Percentiles rank a stretch among this genome's conserved stretches.
phyloP scores from a whole-genome alignment of 2,113 vertebrate species.

The Scolopax mira region DNA sequence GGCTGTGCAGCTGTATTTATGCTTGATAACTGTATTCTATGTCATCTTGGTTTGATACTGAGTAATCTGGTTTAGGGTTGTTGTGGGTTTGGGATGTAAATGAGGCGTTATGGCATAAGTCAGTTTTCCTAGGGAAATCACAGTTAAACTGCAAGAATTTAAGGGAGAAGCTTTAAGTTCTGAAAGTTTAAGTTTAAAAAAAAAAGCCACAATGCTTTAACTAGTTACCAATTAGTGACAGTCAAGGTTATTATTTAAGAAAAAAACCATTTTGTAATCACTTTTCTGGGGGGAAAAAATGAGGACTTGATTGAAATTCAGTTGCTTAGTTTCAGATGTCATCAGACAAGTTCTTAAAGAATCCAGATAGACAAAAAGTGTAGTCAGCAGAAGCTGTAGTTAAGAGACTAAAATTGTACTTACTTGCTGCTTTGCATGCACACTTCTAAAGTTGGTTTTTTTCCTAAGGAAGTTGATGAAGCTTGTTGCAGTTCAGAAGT shows the following conservation, averaged over 20 bases:
- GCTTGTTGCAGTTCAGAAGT: background rate
- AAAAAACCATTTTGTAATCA: background rate
- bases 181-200: background rate
- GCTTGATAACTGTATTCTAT: background rate
- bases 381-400: background rate
- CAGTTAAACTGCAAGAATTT: background rate
- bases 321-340: background rate
- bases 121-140: background rate
- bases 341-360: background rate
- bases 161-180: background rate
- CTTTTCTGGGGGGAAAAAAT: background rate
- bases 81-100: background rate
- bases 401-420: background rate
- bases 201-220: background rate
- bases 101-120: background rate
- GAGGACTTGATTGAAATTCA: background rate
- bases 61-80: background rate
- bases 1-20: background rate
- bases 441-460: background rate
- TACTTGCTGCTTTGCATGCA: background rate
- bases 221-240: background rate
- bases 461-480: background rate
- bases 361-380: background rate
- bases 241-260: background rate
- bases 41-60: background rate